Evolutionary conservation across 53 echinoderm and acorn worm genomes (phyloP).

Genomic region (Crossaster papposus): DNA sequence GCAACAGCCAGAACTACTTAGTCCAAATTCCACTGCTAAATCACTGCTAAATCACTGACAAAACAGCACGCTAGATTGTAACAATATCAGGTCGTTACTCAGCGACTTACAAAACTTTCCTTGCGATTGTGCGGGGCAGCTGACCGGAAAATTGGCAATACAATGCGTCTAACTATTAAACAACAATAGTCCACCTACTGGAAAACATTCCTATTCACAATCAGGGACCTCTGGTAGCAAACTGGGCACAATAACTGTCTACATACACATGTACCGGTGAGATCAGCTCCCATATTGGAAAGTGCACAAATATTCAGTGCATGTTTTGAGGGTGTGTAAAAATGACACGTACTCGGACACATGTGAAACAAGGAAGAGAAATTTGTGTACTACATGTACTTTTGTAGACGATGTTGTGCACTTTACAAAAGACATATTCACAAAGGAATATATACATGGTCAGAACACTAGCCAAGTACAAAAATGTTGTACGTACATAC

Average conservation of each 20-base stretch:
- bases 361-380: neutral
- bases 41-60: neutral
- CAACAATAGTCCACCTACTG: neutral
- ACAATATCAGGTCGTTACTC: slow-evolving; percentile 31
- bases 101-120: neutral
- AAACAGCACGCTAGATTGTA: neutral
- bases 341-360: neutral
- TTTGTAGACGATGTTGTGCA: neutral
- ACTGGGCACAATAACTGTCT: neutral
- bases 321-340: neutral
- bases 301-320: neutral
- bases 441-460: neutral
- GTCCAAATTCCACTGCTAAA: neutral
- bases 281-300: neutral
- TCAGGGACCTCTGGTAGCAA: neutral
- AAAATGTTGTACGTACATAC: too few species aligned
- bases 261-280: too few species aligned
- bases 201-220: neutral
- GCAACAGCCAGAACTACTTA: neutral
- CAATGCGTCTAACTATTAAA: neutral
- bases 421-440: neutral
- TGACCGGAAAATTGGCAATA: slow-evolving; percentile 51
- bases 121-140: slow-evolving; percentile 10
- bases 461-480: neutral
- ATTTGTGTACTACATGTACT: neutral